Base-by-base conservation (phyloP, 2,113 vertebrate species). In the Sitta europaea region DNA sequence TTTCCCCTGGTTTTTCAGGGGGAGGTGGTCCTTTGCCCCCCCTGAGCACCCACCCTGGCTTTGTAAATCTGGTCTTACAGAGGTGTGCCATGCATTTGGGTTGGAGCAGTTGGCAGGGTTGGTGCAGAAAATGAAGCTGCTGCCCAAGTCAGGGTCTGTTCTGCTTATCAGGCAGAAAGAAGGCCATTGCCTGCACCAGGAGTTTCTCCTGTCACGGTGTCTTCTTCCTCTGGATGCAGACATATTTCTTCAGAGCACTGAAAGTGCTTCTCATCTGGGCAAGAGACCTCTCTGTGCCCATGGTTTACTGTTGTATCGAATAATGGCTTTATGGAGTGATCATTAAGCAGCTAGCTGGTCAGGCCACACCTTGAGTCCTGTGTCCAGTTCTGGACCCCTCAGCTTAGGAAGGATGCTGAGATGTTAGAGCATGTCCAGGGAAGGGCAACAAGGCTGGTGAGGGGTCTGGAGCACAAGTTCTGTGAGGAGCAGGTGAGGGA, bases 41-140 rank as follows among this genome's bases (percentile, higher is more conserved):
- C 17, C 13, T 25, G 10, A 40, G 35, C n/a, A 36, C 9, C 17
- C 19, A 14, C 6, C 20, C 0, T 0, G 9, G 33, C 27, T 59
- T 11, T 6, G 17, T 29, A 61, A 19, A 2, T 4, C 50, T 1
- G 0, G 9, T 55, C 62, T 38, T 61, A 8, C 0, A 4, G 38
- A 62, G 48, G 9, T 3, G 4, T 33, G 45, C 19, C 0, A 0
- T 17, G 27, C 1, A 0, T 55, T 86, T 58, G 40, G 33, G 21
- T 35, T 9, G 13, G 20, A 24, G 24, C 2, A 2, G 18, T 55
- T 48, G 45, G 33, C n/a, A 73, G 25, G 36, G 11, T 16, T 70
- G n/a, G 9, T 78, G 73, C 59, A 84, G n/a, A 76, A 81, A 68
- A 22, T n/a, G 51, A 29, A 87, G 38, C 59, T 88, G 61, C 51